Evolutionary conservation across 2,797 vertebrate genomes (phyloP).

Genomic region (Sardinella longiceps): DNA sequence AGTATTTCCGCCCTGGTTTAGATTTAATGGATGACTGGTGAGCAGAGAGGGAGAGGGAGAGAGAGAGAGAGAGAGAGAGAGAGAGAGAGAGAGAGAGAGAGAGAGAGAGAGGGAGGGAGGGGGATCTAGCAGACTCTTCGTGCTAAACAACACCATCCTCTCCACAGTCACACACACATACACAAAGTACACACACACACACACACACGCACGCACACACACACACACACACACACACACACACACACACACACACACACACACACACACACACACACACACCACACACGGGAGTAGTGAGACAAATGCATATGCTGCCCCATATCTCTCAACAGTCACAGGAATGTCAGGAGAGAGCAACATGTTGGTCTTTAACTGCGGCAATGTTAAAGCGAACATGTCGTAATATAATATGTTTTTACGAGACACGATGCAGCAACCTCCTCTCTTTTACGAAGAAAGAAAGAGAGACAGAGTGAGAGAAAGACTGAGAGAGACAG

Average conservation of each 20-base stretch:
- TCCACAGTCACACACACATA: background rate
- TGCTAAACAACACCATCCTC: constrained; percentile 6
- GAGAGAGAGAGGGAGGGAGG: background rate
- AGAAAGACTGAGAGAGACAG: constrained; percentile 2
- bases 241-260: background rate
- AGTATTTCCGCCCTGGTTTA: constrained; percentile 72
- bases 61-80: constrained; percentile 43
- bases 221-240: background rate
- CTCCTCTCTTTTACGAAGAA: background rate
- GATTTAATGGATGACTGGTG: constrained; percentile 68
- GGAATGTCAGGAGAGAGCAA: background rate
- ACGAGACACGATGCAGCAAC: constrained; percentile 17
- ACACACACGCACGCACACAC: background rate
- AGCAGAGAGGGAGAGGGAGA: constrained; percentile 15
- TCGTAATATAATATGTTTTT: constrained; percentile 12
- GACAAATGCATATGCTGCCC: constrained; percentile 3
- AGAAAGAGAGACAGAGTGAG: background rate
- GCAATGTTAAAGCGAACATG: background rate
- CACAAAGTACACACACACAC: constrained; percentile 2
- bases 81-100: background rate
- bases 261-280: background rate
- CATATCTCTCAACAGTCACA: constrained; percentile 16
- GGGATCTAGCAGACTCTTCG: background rate
- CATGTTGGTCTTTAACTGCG: background rate
- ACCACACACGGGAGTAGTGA: no score